Base-by-base conservation (phyloP, 2,888 invertebrate species). In the Xanthorhoe designata region DNA sequence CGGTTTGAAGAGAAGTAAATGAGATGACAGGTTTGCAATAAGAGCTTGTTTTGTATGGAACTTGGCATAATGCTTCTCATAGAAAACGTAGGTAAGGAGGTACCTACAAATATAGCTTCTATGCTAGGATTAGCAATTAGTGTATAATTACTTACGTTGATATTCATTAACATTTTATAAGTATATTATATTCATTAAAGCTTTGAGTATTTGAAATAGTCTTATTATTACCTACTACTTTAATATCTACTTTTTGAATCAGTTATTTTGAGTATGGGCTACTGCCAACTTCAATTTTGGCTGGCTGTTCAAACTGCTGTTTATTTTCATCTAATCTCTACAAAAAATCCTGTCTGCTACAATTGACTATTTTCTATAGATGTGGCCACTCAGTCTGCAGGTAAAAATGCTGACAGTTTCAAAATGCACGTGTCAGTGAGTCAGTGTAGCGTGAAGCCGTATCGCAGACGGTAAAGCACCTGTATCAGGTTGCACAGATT, bases 381-480 rank as follows among this genome's bases (percentile, higher is more conserved):
- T 32, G 10, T 17, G n/a, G 58, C 19, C 51, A 51, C 32, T 29
- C 60, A 45, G 60, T 53, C 60, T 60, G 52, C 42, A 52, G 6
- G 49, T 13, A 29, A 61, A 45, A 53, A 19, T 18, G 63, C 64
- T 67, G 55, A 56, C 51, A 32, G 17, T 17, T 59, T 53, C 3
- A 45, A 45, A 68, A 68, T 61, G 67, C 75, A 71, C 73, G 66
- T 71, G 75, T 69, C 13, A 53, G 50, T 77, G 78, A 75, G 64
- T 77, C 74, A 79, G 65, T 67, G 62, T 60, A 19, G 67, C 58
- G 47, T 64, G 80, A 81, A 81, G 75, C 82, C 80, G 55, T 72
- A 72, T 64, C 64, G 59, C 29, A 45, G 66, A 13, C 60, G 60
- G 56, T 52, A 35, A 13, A 3, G 35, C 24, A 51, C 56, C 58